Percentiles rank a stretch among this genome's conserved stretches.
These are phyloP conservation scores for Drosophila prolongata DNA, from an alignment of 2,888 invertebrate genomes.

Conservation along the genomic window DNA sequence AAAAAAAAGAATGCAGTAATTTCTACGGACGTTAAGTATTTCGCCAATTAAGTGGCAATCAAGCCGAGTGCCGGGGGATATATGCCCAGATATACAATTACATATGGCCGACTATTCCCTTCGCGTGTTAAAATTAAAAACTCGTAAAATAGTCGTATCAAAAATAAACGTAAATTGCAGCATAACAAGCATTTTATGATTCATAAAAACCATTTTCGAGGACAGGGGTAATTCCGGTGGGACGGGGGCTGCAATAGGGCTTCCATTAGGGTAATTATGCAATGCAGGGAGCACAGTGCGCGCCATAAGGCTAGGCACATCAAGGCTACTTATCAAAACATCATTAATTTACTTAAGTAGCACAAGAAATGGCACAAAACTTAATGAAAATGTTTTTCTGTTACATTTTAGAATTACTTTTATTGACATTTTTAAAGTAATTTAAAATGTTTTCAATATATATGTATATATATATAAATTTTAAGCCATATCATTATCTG, in stretches of 20 bases:
- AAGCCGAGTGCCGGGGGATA: slow-evolving; percentile 30
- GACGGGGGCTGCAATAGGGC: slow-evolving; percentile 1
- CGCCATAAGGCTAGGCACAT: not conserved
- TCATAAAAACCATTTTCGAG: slow-evolving; percentile 53
- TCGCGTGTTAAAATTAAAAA: slow-evolving; percentile 70
- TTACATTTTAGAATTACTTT: too few species aligned
- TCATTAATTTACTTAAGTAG: too few species aligned
- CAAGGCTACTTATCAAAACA: too few species aligned
- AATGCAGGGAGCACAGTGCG: slow-evolving; percentile 28
- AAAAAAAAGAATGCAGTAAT: not conserved
- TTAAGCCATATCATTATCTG: too few species aligned
- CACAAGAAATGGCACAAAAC: too few species aligned
- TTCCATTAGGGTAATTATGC: slow-evolving; percentile 31
- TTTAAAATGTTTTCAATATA: too few species aligned
- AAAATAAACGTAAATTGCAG: slow-evolving; percentile 69
- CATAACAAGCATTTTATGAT: slow-evolving; percentile 75
- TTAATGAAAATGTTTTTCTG: too few species aligned
- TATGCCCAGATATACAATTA: slow-evolving; percentile 4
- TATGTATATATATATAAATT: too few species aligned
- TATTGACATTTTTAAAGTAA: too few species aligned
- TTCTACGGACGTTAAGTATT: slow-evolving; percentile 29
- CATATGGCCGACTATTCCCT: slow-evolving; percentile 24
- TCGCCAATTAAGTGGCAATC: slow-evolving; percentile 73
- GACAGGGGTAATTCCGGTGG: slow-evolving; percentile 3
- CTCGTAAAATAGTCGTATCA: slow-evolving; percentile 64